Base-by-base conservation (phyloP, 2,797 vertebrate genomes). In the Neosalanx taihuensis region DNA sequence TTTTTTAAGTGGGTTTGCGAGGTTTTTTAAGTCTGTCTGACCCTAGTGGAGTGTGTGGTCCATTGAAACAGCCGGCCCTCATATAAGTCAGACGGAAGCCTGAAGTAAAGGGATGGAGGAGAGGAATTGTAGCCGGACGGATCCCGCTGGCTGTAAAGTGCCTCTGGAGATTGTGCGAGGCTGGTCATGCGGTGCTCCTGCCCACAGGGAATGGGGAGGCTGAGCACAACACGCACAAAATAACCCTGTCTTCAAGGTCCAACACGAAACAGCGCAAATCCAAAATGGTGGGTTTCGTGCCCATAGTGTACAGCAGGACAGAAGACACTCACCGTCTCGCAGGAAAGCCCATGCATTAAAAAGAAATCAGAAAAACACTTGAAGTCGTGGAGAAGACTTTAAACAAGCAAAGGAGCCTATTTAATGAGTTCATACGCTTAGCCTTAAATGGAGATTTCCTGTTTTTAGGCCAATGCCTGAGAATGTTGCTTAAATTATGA, bases 81-180 rank as follows among this genome's bases (percentile, higher is more conserved):
- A n/a, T 72, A 58, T 20, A 72, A 79, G 56, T 71, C 76, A n/a
- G 69, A 72, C 74, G 67, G 77, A 72, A 70, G 67, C 68, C 53
- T 71, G 46, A 70, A 70, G 37, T n/a, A 63, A 62, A 15, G 69
- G 56, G 71, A 69, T 56, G 23, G 33, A 17, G 74, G 72, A 69
- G 65, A 73, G 76, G 60, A 69, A n/a, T 59, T 35, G 15, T 46
- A 75, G 70, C 65, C 33, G 74, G 41, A n/a, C 51, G 75, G 67
- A 65, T 77, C 72, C 83, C 77, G 6, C 83, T 53, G 60, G 77
- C 70, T 65, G 69, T 70, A 71, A 79, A 77, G 77, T 80, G 76
- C 76, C 71, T 74, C 23, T 69, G 61, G 67, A 76, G 73, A 82
- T 78, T 76, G 77, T 68, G 71, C 41, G 51, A 15, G 37, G 66